Percentiles rank a stretch among this genome's conserved stretches.
Evolutionary conservation across 2,888 invertebrate genomes (phyloP).

Genomic region (Metacarcinus magister): DNA sequence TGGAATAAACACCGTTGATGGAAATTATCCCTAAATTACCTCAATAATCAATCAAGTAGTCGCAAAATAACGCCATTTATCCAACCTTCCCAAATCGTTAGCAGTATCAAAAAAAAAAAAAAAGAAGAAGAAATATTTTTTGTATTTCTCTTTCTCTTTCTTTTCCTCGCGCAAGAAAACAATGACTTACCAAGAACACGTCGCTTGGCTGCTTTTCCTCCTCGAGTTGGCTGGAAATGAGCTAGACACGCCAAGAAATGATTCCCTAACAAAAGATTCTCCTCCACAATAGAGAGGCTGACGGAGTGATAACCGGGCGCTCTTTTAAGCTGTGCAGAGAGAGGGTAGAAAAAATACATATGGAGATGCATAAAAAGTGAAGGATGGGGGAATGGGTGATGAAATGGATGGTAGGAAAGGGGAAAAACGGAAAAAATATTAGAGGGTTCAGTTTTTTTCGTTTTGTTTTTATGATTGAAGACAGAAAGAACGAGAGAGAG

Average conservation of each 20-base stretch:
- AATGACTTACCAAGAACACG: no score
- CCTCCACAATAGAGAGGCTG: slow-evolving; percentile 20
- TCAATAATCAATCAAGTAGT: no score
- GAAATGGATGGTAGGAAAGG: not conserved
- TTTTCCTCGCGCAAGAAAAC: no score
- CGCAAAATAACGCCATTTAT: no score
- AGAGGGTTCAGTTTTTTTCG: not conserved
- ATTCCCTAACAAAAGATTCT: slow-evolving; percentile 26
- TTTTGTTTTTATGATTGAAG: not conserved
- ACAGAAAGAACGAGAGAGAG: not conserved
- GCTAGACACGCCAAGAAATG: slow-evolving; percentile 22
- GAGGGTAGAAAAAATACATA: not conserved
- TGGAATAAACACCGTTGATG: no score
- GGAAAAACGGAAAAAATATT: not conserved
- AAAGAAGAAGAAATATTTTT: not conserved
- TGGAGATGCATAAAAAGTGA: slow-evolving; percentile 22
- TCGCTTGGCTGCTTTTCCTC: no score
- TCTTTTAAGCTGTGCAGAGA: not conserved
- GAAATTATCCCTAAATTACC: no score
- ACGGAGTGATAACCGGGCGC: slow-evolving; percentile 13
- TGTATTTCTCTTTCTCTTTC: not conserved
- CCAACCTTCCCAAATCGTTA: no score
- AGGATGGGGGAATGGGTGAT: slow-evolving; percentile 13
- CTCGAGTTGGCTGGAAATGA: not conserved
- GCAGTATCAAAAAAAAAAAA: not conserved